Evolutionary conservation across 2,113 vertebrate species (phyloP).

Genomic region (Anseranas semipalmata): DNA sequence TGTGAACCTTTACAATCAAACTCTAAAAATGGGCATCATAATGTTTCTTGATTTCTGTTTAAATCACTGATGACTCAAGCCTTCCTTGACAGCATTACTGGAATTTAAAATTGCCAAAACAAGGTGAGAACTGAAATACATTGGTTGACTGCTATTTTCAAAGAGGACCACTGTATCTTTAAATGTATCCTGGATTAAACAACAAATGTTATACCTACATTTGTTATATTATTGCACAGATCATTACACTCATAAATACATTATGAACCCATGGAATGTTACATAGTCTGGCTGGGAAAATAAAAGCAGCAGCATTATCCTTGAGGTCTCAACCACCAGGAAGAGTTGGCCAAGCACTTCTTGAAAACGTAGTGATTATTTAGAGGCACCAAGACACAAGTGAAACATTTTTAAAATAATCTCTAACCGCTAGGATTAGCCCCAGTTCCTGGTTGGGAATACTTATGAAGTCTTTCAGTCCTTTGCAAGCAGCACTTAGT

Average conservation of each 20-base stretch:
- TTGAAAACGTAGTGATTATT: neutral
- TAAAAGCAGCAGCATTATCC: slow-evolving; percentile 32
- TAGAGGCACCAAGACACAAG: neutral
- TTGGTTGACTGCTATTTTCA: neutral
- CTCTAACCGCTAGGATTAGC: neutral
- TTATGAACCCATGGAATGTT: slow-evolving; percentile 58
- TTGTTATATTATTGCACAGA: slow-evolving; percentile 67
- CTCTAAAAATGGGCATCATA: neutral
- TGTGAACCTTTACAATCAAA: neutral
- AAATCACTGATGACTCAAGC: neutral
- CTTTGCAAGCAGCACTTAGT: neutral
- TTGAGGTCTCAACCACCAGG: neutral
- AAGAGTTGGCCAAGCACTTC: slow-evolving; percentile 5
- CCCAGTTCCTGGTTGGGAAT: neutral
- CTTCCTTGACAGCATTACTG: neutral
- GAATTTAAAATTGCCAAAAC: neutral
- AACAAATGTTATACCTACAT: slow-evolving; percentile 51
- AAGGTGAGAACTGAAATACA: neutral
- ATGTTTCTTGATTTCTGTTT: neutral
- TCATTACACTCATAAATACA: slow-evolving; percentile 64
- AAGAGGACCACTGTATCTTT: slow-evolving; percentile 50
- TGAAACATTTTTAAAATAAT: neutral
- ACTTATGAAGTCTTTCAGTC: neutral
- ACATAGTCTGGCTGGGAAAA: slow-evolving; percentile 45
- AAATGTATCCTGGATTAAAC: slow-evolving; percentile 30